A percentile compares a stretch with the other conserved stretches of the same genome.
Conservation (phyloP, 2,797 vertebrate species). For the Lophotriccus pileatus region DNA sequence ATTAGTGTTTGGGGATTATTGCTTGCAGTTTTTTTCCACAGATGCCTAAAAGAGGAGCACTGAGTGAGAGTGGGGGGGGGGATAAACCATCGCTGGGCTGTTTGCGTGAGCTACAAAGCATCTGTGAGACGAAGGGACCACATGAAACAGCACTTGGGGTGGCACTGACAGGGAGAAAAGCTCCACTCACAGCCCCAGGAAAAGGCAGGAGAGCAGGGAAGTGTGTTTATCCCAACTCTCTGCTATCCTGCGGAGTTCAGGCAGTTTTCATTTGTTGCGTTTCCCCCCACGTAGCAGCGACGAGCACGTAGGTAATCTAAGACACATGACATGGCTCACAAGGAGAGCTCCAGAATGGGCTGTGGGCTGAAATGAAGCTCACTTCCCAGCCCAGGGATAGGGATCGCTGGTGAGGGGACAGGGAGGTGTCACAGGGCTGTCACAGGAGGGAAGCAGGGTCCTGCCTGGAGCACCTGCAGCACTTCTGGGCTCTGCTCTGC, state of each 20-base stretch:
- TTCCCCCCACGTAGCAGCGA: neutral
- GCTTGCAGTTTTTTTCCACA: neutral
- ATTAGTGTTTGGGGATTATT: neutral
- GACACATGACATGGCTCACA: neutral
- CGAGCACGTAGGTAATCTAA: neutral
- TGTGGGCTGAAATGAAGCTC: neutral
- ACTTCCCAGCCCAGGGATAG: neutral
- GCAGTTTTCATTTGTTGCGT: neutral
- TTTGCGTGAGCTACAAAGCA: neutral
- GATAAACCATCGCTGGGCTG: neutral
- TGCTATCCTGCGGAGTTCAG: neutral
- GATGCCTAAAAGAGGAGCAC: neutral
- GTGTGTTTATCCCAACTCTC: neutral
- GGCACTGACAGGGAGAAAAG: conserved; percentile 1
- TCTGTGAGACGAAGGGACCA: neutral
- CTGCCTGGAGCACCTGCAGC: neutral
- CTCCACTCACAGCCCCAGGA: neutral
- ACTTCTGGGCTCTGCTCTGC: neutral
- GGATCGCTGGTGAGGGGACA: neutral
- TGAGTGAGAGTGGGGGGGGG: neutral
- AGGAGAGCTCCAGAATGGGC: neutral
- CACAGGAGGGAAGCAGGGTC: neutral
- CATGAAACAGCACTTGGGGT: neutral
- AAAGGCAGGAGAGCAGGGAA: neutral
- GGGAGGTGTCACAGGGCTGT: neutral